Evolutionary conservation across 2,113 vertebrate genomes (phyloP).

Genomic region (Channa maculata): DNA sequence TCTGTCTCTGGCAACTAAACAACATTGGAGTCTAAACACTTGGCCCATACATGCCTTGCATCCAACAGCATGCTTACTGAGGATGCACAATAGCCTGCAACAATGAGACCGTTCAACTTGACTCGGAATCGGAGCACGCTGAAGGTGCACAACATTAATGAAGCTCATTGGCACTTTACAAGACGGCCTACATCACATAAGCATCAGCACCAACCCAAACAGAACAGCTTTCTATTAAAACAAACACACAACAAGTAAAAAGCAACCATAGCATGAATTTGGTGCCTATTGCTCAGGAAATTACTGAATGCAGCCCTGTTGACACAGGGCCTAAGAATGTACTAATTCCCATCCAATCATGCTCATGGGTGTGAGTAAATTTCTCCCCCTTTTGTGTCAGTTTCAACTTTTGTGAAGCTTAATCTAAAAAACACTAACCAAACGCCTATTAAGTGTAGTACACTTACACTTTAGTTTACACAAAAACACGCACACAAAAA

Average conservation of each 20-base stretch:
- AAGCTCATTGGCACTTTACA: background rate
- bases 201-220: background rate
- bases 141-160: background rate
- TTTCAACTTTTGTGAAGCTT: too few relatives aligned
- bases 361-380: too few relatives aligned
- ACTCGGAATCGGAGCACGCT: background rate
- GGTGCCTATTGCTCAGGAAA: too few relatives aligned
- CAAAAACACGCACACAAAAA: too few relatives aligned
- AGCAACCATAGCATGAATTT: background rate
- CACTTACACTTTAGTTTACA: too few relatives aligned
- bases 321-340: too few relatives aligned
- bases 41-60: conserved; percentile 52
- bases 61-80: conserved; percentile 38
- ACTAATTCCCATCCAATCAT: too few relatives aligned
- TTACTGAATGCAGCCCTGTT: too few relatives aligned
- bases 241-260: background rate
- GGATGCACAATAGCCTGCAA: conserved; percentile 32
- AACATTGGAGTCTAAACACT: conserved; percentile 57
- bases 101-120: conserved; percentile 22
- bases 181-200: background rate
- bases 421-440: too few relatives aligned
- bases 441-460: too few relatives aligned
- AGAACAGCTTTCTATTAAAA: background rate
- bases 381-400: too few relatives aligned
- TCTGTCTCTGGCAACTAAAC: conserved; percentile 57